These are phyloP conservation scores for Meteorus sp. DNA, from an alignment of 1,140 invertebrate genomes.

Conservation along the genomic window DNA sequence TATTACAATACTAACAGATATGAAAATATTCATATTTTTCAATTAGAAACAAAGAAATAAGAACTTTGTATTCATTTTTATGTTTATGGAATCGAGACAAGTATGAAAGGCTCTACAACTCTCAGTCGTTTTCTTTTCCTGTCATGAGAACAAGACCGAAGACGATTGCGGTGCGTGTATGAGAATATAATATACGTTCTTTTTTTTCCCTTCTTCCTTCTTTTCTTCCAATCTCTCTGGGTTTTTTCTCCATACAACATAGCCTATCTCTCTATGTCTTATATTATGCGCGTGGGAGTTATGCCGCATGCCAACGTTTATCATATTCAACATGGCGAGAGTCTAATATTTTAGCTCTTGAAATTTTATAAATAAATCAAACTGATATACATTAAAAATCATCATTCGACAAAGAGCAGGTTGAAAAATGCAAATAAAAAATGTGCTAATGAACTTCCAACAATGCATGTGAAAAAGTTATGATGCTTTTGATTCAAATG, in stretches of 20 bases:
- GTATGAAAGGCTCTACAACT: no score
- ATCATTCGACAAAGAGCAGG: no score
- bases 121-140: no score
- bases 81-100: no score
- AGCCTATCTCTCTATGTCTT: not conserved
- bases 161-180: constrained; percentile 2
- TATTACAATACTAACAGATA: no score
- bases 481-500: no score
- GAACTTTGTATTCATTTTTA: no score
- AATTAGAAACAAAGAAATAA: no score
- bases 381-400: no score
- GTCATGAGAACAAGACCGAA: constrained; percentile 5
- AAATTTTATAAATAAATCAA: not conserved
- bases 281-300: constrained; percentile 29
- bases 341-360: constrained; percentile 21
- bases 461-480: not conserved
- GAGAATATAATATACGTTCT: not conserved
- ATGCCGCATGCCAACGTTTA: constrained; percentile 31
- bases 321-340: constrained; percentile 23
- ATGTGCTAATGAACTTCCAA: not conserved
- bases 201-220: not conserved
- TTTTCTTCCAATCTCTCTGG: no score
- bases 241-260: no score
- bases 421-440: not conserved
- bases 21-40: no score